Evolutionary conservation across 2,797 vertebrate genomes (phyloP), one percentile per base, ranked within the genome.

Genomic region (Sylvia borin): DNA sequence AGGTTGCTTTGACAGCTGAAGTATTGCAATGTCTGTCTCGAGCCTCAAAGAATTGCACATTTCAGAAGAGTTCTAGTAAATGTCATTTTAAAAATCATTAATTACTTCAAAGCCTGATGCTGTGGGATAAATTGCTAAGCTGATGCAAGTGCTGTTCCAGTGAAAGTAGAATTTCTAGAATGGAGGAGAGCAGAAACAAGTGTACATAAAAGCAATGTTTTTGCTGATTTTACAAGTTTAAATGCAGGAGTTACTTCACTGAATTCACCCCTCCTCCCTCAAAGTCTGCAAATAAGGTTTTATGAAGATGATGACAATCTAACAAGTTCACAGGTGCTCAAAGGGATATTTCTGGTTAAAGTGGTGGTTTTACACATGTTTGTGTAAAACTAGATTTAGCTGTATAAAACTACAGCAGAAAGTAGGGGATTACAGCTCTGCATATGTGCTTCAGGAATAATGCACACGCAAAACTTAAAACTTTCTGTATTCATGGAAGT

Each of bases 381-480:
- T 64, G 15, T 80, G 7, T 76, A 83, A 90, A 91, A 85, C 47
- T 36, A 24, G 36, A 27, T 81, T 76, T 86, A 38, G 53, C 64
- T 76, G 5, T 55, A 12, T 81, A 42, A 60, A 90, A 29, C 32
- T 8, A 0, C 13, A 54, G 48, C 32, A 90, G 72, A 79, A 73
- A 61, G 1, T 27, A 55, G 20, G 29, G 5, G 43, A 31, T 48
- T 43, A 22, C 22, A 55, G 32, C 29, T 85, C 7, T 7, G 14
- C 21, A 13, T 53, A 9, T 66, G n/a, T 61, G 26, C 45, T 81
- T 40, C 50, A 91, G 62, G 22, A 93, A 11, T 55, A 78, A 71
- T 14, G 40, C 32, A 32, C 26, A 26, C 11, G 65, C 20, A 83
- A 16, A 76, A 36, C 61, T 22, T 4, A 7, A 5, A 34, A 9